Evolutionary conservation across 2,888 invertebrate species (phyloP), one percentile per base, ranked within the genome.

Genomic region (Nemotelus pantherinus): DNA sequence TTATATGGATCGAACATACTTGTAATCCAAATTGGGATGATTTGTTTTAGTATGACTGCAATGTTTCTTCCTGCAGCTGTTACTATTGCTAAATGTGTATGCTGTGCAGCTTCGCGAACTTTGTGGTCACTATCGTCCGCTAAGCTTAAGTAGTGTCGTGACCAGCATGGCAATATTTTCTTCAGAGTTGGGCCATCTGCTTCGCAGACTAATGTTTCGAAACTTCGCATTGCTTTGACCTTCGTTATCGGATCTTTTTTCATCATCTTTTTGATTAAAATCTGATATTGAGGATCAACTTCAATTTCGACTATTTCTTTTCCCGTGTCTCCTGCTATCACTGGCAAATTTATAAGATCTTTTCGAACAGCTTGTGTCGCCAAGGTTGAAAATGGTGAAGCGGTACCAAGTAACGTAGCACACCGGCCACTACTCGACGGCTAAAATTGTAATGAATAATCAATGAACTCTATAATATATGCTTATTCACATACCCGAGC

Each of bases 171-270:
- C 71, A 98, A 86, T 2, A 93, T 89, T 1, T 90, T 88, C 84
- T 93, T 93, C 0, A 95, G 89, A 55, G 89, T 89, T n/a, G 93
- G 91, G 5, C 89, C 84, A 79, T 93, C 91, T 9, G 92, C 90
- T 50, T 89, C 89, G 80, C 89, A 88, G 64, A 94, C 91, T 9
- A 95, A 85, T 25, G 91, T 91, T 47, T 90, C 89, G 83, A 97
- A 92, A 87, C 97, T 97, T 77, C 84, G 84, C n/a, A 85, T 79
- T 81, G 95, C 96, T 90, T 97, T 98, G 55, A 93, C 90, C 87
- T 95, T 96, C 3, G 98, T 98, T 2, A 93, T 92, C 0, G 93
- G 91, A 89, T 97, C 97, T 85, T 95, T 96, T 85, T 98, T 98
- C 76, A 91, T 92, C 86, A 97, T 92, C 86, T 96, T 97, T 82